Percentiles rank a stretch among this genome's conserved stretches.
phyloP scores from a whole-genome alignment of 2,113 vertebrate genomes.

The Ariopsis seemanni region DNA sequence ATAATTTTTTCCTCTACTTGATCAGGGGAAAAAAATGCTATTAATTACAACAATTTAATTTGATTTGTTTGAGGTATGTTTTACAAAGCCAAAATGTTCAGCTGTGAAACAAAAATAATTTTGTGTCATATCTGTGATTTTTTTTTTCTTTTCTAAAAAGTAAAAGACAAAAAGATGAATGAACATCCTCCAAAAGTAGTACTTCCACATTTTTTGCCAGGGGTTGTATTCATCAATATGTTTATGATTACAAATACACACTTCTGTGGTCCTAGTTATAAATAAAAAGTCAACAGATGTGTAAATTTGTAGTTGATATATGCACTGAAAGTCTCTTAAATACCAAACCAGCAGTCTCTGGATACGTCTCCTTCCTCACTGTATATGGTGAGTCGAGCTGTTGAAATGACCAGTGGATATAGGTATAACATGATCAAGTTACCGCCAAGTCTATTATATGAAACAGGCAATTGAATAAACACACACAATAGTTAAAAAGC shows the following conservation, averaged over 20 bases:
- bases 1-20: no score
- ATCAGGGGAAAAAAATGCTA: no score
- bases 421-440: background rate
- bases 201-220: no score
- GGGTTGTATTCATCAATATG: background rate
- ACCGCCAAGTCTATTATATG: background rate
- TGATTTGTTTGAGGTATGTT: no score
- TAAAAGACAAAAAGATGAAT: no score
- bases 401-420: background rate
- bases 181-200: no score
- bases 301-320: background rate
- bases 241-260: background rate
- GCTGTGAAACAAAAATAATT: no score
- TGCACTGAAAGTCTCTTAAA: background rate
- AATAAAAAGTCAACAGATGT: background rate
- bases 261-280: background rate
- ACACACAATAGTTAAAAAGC: background rate
- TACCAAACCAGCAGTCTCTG: background rate
- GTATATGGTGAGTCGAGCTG: background rate
- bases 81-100: no score
- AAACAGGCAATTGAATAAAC: background rate
- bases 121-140: no score
- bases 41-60: no score
- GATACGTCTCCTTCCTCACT: background rate
- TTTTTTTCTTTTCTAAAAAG: no score